Conservation (phyloP, 2,888 invertebrate genomes). For the Tribolium freemani region DNA sequence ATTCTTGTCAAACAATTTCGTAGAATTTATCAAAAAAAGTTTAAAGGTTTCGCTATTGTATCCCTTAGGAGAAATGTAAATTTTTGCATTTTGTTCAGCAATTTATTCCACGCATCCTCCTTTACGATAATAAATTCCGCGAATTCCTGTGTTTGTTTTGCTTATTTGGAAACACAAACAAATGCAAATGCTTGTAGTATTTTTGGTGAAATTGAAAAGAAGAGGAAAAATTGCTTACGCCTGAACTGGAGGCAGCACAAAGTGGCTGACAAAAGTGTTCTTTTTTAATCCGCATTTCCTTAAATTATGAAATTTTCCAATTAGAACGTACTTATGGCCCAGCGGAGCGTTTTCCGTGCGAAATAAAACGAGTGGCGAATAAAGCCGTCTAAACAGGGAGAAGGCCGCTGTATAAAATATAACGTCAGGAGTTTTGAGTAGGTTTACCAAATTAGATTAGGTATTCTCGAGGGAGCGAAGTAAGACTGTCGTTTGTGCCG, state of each 20-base stretch:
- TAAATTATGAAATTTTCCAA: constrained; percentile 51
- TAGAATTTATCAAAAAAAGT: too few species aligned
- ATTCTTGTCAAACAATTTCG: too few species aligned
- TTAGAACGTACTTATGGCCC: constrained; percentile 49
- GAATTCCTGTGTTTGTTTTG: not conserved
- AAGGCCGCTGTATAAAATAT: constrained; percentile 51
- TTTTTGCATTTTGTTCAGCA: not conserved
- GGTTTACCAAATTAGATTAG: constrained; percentile 62
- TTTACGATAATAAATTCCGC: not conserved
- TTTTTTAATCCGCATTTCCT: constrained; percentile 8
- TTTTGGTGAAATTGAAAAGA: not conserved
- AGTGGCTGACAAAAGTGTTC: not conserved
- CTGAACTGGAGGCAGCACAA: not conserved
- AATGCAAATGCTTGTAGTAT: not conserved
- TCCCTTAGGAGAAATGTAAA: too few species aligned
- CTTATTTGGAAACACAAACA: not conserved
- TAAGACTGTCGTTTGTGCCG: constrained; percentile 58
- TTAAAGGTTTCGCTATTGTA: too few species aligned
- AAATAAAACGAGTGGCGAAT: constrained; percentile 49
- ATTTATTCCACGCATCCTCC: not conserved
- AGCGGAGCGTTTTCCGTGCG: constrained; percentile 44
- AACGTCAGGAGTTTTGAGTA: constrained; percentile 58
- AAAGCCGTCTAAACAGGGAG: constrained; percentile 45
- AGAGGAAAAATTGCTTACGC: not conserved
- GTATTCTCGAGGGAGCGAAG: constrained; percentile 56